phyloP scores from a whole-genome alignment of 2,888 invertebrate genomes.

The Mamestra brassicae region DNA sequence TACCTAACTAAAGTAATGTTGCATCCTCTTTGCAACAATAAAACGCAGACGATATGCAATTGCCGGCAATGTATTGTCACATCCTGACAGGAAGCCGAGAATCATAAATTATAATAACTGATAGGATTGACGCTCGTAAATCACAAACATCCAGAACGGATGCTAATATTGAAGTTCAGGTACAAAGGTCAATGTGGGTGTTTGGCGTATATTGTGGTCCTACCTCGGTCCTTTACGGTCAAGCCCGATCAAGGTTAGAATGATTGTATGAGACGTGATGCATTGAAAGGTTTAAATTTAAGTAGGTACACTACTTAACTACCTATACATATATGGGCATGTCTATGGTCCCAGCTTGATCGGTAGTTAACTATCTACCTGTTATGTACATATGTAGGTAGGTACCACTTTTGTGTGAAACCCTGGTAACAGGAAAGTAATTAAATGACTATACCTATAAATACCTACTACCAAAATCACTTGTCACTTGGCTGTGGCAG shows the following conservation, averaged over 20 bases:
- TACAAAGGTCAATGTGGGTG: conserved; percentile 41
- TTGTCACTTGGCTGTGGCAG: neutral
- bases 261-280: conserved; percentile 1
- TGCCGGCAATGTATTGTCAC: conserved; percentile 11
- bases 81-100: conserved; percentile 35
- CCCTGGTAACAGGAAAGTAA: neutral
- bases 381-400: neutral
- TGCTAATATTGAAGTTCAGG: conserved; percentile 50
- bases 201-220: conserved; percentile 1
- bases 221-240: neutral
- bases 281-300: neutral
- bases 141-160: conserved; percentile 41
- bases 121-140: conserved; percentile 41
- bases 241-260: conserved; percentile 36
- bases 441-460: no score
- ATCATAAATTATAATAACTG: conserved; percentile 43
- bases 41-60: neutral
- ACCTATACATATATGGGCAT: neutral
- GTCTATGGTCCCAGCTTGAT: neutral
- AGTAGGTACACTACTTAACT: neutral
- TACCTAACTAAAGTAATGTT: neutral
- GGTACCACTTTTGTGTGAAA: neutral
- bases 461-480: neutral
- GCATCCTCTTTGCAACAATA: neutral
- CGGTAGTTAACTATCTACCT: neutral